A percentile compares a stretch with the other conserved stretches of the same genome.
These are phyloP conservation scores for Halocaridina rubra DNA, from an alignment of 2,888 invertebrate species.

Conservation along the genomic window DNA sequence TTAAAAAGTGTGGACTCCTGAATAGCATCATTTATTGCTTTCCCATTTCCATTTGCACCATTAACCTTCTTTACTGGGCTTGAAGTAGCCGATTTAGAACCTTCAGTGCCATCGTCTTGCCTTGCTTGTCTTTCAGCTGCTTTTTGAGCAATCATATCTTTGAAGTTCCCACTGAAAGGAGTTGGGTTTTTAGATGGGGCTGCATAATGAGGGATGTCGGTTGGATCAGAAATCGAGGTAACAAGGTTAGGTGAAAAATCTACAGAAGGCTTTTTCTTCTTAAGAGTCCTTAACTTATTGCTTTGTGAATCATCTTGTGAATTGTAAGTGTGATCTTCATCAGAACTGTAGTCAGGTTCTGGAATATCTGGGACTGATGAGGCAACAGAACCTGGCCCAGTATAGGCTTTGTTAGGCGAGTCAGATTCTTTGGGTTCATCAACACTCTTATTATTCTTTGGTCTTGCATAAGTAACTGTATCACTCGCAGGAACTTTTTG, in stretches of 20 bases:
- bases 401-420: conserved; percentile 67
- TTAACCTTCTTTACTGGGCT: conserved; percentile 57
- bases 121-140: conserved; percentile 65
- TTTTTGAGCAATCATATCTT: conserved; percentile 65
- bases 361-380: conserved; percentile 80
- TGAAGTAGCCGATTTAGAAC: conserved; percentile 48
- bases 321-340: conserved; percentile 58
- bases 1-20: conserved; percentile 60
- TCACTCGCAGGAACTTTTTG: conserved; percentile 41
- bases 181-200: conserved; percentile 52
- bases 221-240: conserved; percentile 35
- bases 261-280: conserved; percentile 59
- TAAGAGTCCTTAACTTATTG: conserved; percentile 46
- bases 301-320: conserved; percentile 55
- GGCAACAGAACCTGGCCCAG: conserved; percentile 69
- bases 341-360: conserved; percentile 89
- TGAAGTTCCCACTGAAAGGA: conserved; percentile 62
- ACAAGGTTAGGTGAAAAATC: conserved; percentile 58
- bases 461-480: conserved; percentile 56
- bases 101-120: conserved; percentile 60
- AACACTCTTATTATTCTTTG: conserved; percentile 57
- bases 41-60: conserved; percentile 47
- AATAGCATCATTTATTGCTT: conserved; percentile 56
- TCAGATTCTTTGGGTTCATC: conserved; percentile 69
- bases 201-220: conserved; percentile 60